Evolutionary conservation across 2,797 vertebrate genomes (phyloP).

Genomic region (Alouatta caraya): DNA sequence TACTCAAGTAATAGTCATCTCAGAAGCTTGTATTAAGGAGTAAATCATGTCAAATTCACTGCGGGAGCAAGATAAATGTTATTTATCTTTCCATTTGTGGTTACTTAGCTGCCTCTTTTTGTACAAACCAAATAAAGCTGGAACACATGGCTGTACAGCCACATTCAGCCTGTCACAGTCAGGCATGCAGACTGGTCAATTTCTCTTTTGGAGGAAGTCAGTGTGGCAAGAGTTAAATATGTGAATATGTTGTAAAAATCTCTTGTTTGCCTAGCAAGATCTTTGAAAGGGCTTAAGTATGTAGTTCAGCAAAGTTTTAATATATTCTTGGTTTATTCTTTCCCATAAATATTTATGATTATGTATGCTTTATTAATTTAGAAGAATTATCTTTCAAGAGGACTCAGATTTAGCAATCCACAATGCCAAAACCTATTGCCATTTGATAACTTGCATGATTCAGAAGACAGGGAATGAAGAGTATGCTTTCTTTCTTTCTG

Average conservation of each 20-base stretch:
- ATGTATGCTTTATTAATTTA: constrained; percentile 31
- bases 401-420: neutral
- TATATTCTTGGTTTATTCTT: constrained; percentile 27
- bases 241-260: neutral
- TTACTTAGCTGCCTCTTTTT: neutral
- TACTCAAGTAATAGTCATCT: neutral
- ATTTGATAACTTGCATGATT: neutral
- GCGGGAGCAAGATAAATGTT: neutral
- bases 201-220: constrained; percentile 25
- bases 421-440: neutral
- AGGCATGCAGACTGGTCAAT: neutral
- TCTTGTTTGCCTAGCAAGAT: neutral
- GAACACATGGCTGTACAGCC: neutral
- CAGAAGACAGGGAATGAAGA: neutral
- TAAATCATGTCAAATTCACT: neutral
- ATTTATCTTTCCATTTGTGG: neutral
- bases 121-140: neutral
- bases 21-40: neutral
- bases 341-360: constrained; percentile 54
- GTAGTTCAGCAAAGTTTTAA: neutral
- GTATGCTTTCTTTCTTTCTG: neutral
- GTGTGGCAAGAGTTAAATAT: neutral
- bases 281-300: neutral
- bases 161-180: neutral
- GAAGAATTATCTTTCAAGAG: constrained; percentile 31